Evolutionary conservation across 2,888 invertebrate species (phyloP).

Genomic region (Balanococcus diminutus): DNA sequence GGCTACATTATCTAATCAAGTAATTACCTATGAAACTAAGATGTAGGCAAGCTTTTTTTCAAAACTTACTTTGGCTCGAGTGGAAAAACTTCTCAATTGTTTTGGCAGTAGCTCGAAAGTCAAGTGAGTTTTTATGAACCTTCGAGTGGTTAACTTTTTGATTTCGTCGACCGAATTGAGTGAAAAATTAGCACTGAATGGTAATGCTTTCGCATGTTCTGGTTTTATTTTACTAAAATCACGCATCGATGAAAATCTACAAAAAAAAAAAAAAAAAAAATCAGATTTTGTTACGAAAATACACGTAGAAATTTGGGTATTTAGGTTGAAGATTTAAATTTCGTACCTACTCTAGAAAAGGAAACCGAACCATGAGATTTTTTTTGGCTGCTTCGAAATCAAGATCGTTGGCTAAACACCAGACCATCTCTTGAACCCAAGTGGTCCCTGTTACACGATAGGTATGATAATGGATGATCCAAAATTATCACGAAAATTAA

Average conservation of each 20-base stretch:
- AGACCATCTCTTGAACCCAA: constrained; percentile 79
- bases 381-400: constrained; percentile 66
- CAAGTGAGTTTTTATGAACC: constrained; percentile 42
- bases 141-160: not conserved
- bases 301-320: constrained; percentile 59
- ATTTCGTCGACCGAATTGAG: not conserved
- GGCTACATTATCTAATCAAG: no score
- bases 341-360: constrained; percentile 69
- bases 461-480: not conserved
- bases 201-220: not conserved
- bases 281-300: not conserved
- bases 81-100: not conserved
- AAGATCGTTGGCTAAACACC: constrained; percentile 70
- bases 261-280: not conserved
- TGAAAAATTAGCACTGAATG: not conserved
- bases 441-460: constrained; percentile 67
- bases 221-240: not conserved
- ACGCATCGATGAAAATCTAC: not conserved
- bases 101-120: constrained; percentile 1
- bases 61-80: constrained; percentile 31
- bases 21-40: no score
- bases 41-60: not conserved
- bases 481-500: no score
- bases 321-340: no score
- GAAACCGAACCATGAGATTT: constrained; percentile 68